phyloP scores from a whole-genome alignment of 1,140 invertebrate species.

The Liolophura sinensis region DNA sequence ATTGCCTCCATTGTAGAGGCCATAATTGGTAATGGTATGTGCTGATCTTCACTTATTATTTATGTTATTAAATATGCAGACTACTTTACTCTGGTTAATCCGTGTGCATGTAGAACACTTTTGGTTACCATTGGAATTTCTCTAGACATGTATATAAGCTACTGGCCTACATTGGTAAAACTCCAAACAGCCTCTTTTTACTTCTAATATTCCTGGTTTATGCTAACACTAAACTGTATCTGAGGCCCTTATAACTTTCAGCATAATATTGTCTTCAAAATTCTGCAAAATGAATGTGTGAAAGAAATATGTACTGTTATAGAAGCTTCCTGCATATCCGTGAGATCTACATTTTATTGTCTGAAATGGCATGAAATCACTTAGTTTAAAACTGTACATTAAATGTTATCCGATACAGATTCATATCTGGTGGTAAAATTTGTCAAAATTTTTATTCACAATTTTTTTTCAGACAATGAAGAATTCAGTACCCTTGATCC shows the following conservation, averaged over 20 bases:
- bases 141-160: no score
- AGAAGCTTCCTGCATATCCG: not conserved
- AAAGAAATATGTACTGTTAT: not conserved
- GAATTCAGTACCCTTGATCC: conserved; percentile 58
- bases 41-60: not conserved
- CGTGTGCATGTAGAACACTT: no score
- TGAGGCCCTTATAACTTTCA: conserved; percentile 6
- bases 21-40: conserved; percentile 37
- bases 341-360: not conserved
- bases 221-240: no score
- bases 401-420: not conserved
- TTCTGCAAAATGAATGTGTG: not conserved
- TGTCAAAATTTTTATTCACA: no score
- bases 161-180: no score
- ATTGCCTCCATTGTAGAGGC: conserved; percentile 55
- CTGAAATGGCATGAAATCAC: not conserved
- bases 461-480: conserved; percentile 41
- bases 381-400: not conserved
- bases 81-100: no score
- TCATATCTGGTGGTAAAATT: no score
- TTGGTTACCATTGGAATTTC: no score
- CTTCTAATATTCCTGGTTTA: no score
- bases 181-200: no score
- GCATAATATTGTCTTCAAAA: conserved; percentile 4
- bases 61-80: no score